Conservation (phyloP, 2,888 invertebrate genomes). For the Monoplex corrugatus region DNA sequence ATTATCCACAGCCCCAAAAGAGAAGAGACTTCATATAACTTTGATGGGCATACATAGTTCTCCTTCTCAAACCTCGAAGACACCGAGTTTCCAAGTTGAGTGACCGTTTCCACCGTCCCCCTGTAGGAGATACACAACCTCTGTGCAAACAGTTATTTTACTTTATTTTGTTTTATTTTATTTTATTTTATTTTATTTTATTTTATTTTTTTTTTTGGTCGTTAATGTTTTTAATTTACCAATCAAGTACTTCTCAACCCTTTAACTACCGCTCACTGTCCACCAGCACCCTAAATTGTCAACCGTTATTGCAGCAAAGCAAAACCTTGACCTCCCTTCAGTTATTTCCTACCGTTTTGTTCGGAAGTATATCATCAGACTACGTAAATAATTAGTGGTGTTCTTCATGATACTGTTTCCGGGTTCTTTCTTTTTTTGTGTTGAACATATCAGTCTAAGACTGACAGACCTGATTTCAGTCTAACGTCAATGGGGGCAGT, state of each 20-base stretch:
- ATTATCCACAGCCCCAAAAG: slow-evolving; percentile 53
- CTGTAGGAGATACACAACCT: background rate
- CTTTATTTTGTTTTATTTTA: no score
- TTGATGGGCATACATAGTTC: slow-evolving; percentile 47
- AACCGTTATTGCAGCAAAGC: no score
- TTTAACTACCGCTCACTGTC: no score
- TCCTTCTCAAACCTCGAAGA: slow-evolving; percentile 42
- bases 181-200: no score
- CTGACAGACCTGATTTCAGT: slow-evolving; percentile 1
- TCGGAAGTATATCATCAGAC: background rate
- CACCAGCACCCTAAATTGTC: no score
- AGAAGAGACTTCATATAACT: slow-evolving; percentile 47
- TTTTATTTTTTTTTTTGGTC: no score
- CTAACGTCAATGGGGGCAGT: background rate
- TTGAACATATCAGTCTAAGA: slow-evolving; percentile 2
- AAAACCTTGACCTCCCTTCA: no score
- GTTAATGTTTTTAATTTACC: no score
- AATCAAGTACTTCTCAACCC: no score
- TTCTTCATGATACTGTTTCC: no score
- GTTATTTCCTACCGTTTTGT: no score
- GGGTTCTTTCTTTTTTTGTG: background rate
- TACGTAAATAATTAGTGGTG: background rate
- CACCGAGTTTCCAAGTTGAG: slow-evolving; percentile 17
- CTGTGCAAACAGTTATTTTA: background rate
- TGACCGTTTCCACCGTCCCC: background rate